A percentile compares a stretch with the other conserved stretches of the same genome.
Conservation (phyloP, 2,888 invertebrate genomes). For the Erebia palarica region DNA sequence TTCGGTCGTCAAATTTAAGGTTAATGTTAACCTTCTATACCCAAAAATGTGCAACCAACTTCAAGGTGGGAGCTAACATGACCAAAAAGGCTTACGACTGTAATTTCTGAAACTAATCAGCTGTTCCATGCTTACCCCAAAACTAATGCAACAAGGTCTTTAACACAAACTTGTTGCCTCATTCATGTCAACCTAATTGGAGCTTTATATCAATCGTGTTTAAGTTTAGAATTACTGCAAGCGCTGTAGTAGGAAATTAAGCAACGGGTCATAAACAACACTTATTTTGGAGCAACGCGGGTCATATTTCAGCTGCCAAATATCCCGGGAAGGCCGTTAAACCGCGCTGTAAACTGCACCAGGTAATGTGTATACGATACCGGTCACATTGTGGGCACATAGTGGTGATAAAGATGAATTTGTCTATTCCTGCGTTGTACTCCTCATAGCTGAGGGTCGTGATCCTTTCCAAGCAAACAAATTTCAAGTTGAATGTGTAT, state of each 20-base stretch:
- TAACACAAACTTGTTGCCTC: neutral
- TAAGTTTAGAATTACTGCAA: slow-evolving; percentile 13
- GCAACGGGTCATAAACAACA: slow-evolving; percentile 52
- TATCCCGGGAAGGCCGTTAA: slow-evolving; percentile 42
- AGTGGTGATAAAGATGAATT: slow-evolving; percentile 6
- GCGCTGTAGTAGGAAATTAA: slow-evolving; percentile 4
- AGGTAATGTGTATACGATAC: slow-evolving; percentile 15
- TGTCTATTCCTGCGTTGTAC: neutral
- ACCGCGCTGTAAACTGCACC: slow-evolving; percentile 6
- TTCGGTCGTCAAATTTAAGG: too few relatives aligned
- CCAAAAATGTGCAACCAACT: too few relatives aligned
- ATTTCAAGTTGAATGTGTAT: too few relatives aligned
- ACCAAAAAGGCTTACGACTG: too few relatives aligned
- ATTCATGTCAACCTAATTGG: neutral
- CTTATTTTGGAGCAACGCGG: slow-evolving; percentile 55
- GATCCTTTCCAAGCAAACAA: too few relatives aligned
- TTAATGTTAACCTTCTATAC: too few relatives aligned
- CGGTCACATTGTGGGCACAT: neutral
- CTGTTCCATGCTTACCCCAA: neutral
- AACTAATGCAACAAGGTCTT: neutral
- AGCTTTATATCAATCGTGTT: slow-evolving; percentile 5
- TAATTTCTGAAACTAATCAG: too few relatives aligned
- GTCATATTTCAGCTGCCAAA: slow-evolving; percentile 52
- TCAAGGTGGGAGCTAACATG: too few relatives aligned
- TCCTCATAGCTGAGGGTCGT: too few relatives aligned